Base-by-base conservation (phyloP, 2,888 invertebrate species). In the Gonocerus acuteangulatus region DNA sequence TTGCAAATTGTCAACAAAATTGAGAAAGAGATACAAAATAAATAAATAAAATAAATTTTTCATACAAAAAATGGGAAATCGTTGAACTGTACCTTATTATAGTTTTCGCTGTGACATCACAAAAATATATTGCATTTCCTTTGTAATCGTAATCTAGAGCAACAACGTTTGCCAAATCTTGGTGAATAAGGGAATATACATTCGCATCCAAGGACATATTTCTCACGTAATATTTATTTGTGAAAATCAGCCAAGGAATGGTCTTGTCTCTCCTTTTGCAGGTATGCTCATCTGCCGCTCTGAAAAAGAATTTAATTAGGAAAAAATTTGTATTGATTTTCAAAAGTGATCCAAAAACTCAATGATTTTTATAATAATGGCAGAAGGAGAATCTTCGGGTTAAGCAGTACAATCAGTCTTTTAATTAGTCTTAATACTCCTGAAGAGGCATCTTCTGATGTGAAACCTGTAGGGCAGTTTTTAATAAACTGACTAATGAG, bases 221-320 rank as follows among this genome's bases (percentile, higher is more conserved):
- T 57, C 97, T 80, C 1, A 99, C 87, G 74, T 99, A 99, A 74
- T 97, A 97, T 71, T 95, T 94, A 73, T 99, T 99, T 13, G 95
- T 93, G 73, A 96, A 93, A 58, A 96, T 81, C 15, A 95, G 75
- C 92, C 93, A 96, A 0, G 95, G 91, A 27, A 82, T 76, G 1
- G 78, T 81, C 69, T 82, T 82, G 70, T 95, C 94, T 69, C 85
- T 84, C 36, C 94, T 81, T 74, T 95, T 95, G 75, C 95, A 95
- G 0, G 89, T 89, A 67, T 87, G 87, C 69, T 92, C 90, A 71
- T 95, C 93, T 0, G 81, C 61, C 27, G 68, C 68, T 54, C 67
- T 67, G 27, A 47, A 59, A 62, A 44, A 16, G 15, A 47, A 52
- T 18, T 23, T 27, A 39, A 42, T 19, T 0, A 54, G 15, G n/a